These are phyloP conservation scores for Heliconius sara DNA, from an alignment of 2,888 invertebrate species.

Conservation along the genomic window DNA sequence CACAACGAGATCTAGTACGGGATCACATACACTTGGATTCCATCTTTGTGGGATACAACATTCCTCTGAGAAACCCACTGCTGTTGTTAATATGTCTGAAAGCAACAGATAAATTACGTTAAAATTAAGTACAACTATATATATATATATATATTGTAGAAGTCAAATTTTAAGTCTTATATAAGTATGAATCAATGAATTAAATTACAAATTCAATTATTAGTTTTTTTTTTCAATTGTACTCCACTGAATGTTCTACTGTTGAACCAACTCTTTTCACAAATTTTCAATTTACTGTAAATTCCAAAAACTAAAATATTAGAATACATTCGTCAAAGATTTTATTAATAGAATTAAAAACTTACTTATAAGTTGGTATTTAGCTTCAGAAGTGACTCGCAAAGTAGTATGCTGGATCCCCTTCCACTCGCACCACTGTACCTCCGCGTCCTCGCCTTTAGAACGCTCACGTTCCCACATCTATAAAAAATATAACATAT, in stretches of 20 bases:
- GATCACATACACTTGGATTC: conserved; percentile 90
- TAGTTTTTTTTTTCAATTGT: background rate
- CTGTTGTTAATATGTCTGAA: conserved; percentile 85
- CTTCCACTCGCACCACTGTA: conserved; percentile 95
- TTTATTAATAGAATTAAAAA: background rate
- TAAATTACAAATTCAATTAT: background rate
- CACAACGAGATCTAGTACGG: conserved; percentile 91
- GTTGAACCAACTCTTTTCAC: background rate
- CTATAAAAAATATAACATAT: conserved; percentile 55
- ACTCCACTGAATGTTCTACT: background rate
- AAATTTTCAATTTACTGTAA: too few relatives aligned
- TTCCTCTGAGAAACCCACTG: conserved; percentile 95
- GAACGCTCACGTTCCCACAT: conserved; percentile 88
- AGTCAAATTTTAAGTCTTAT: background rate
- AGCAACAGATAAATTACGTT: conserved; percentile 66
- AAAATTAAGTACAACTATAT: background rate
- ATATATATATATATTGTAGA: background rate
- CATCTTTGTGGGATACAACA: conserved; percentile 89
- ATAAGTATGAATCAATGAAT: background rate
- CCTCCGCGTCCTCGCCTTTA: conserved; percentile 90
- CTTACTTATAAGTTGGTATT: conserved; percentile 65
- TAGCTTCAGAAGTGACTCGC: conserved; percentile 96
- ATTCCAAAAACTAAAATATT: too few relatives aligned
- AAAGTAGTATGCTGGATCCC: conserved; percentile 95
- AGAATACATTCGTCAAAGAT: too few relatives aligned